These are phyloP conservation scores for Acholoe squamosa DNA, from an alignment of 2,888 invertebrate genomes.

Conservation along the genomic window DNA sequence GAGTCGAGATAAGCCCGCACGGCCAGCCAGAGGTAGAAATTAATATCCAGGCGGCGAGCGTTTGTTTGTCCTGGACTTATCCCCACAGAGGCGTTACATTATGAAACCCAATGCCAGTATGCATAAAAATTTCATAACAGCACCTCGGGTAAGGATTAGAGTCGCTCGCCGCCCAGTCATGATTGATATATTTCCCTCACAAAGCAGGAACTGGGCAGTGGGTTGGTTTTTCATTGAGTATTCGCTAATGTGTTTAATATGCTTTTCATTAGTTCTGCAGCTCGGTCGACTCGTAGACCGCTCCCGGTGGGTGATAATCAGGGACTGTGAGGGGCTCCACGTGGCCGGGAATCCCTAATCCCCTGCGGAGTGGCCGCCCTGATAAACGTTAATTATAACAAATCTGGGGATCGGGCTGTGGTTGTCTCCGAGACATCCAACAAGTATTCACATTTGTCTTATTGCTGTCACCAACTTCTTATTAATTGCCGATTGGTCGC, in stretches of 20 bases:
- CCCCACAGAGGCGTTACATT: conserved; percentile 58
- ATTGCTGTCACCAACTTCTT: conserved; percentile 59
- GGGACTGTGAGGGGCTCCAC: not conserved
- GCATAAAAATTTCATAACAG: conserved; percentile 61
- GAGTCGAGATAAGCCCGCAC: conserved; percentile 49
- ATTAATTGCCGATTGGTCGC: conserved; percentile 15
- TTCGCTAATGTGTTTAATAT: conserved; percentile 61
- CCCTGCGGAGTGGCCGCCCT: not conserved
- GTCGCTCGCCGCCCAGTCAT: not conserved
- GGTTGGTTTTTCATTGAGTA: conserved; percentile 29
- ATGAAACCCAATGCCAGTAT: conserved; percentile 50
- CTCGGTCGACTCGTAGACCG: conserved; percentile 52
- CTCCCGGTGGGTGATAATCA: conserved; percentile 25
- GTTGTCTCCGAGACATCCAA: conserved; percentile 40
- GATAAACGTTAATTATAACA: conserved; percentile 59
- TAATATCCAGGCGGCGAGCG: conserved; percentile 51
- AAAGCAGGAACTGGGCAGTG: conserved; percentile 45
- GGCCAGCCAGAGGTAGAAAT: conserved; percentile 56
- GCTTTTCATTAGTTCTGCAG: conserved; percentile 55
- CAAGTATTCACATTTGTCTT: conserved; percentile 61
- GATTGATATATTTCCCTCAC: conserved; percentile 62
- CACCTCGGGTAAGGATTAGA: conserved; percentile 8
- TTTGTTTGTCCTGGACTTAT: conserved; percentile 59
- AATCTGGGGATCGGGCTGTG: conserved; percentile 40
- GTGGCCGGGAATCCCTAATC: conserved; percentile 31